phyloP scores from a whole-genome alignment of 2,797 vertebrate species.

The Neoniphon sammara region DNA sequence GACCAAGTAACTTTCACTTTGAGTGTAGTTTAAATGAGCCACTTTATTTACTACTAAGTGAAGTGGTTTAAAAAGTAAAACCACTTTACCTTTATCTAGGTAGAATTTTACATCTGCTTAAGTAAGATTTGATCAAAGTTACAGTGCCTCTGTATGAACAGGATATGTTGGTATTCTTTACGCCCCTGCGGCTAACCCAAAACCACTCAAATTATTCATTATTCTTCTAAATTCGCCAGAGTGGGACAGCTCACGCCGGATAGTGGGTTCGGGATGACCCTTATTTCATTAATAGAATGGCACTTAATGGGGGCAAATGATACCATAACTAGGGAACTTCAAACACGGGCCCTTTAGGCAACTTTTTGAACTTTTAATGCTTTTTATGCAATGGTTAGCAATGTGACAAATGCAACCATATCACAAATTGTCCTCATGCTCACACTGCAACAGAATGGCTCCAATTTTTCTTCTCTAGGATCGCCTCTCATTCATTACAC shows the following conservation, averaged over 20 bases:
- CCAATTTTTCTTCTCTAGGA: conserved; percentile 46
- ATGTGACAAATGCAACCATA: conserved; percentile 52
- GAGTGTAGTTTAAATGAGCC: too few species aligned
- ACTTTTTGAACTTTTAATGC: conserved; percentile 18
- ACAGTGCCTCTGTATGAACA: too few species aligned
- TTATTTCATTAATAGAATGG: background rate
- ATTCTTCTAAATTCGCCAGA: background rate
- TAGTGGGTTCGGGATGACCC: background rate
- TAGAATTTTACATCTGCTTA: too few species aligned
- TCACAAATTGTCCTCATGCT: conserved; percentile 52
- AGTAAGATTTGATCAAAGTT: too few species aligned
- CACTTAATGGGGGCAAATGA: conserved; percentile 21
- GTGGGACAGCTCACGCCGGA: background rate
- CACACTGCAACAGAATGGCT: conserved; percentile 51
- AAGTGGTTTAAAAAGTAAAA: too few species aligned
- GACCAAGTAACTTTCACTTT: too few species aligned
- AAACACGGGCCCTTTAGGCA: conserved; percentile 24
- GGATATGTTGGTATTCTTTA: too few species aligned
- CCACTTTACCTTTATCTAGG: too few species aligned
- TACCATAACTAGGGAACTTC: background rate
- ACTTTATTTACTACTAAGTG: too few species aligned
- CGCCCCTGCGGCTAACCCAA: too few species aligned
- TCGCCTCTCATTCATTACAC: conserved; percentile 70
- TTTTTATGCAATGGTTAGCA: conserved; percentile 32
- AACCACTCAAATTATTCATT: background rate